phyloP scores from a whole-genome alignment of 2,888 invertebrate species.

The Salpingus planirostris region DNA sequence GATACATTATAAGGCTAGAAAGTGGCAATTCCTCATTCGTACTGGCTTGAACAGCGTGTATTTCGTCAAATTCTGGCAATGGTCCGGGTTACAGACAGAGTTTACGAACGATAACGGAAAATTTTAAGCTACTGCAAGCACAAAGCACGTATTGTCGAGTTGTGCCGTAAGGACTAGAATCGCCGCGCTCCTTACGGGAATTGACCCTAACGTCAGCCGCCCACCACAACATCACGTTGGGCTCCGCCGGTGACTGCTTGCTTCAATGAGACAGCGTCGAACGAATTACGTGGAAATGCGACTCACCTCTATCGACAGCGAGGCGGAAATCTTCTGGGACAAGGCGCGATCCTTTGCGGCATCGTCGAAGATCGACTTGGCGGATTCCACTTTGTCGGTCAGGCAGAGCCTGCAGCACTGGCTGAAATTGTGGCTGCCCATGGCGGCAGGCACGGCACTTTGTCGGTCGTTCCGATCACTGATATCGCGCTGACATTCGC shows the following conservation, averaged over 20 bases:
- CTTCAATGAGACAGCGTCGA: slow-evolving; percentile 9
- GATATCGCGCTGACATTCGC: too few relatives aligned
- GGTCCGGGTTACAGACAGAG: too few relatives aligned
- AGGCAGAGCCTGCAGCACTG: slow-evolving; percentile 39
- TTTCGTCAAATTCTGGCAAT: too few relatives aligned
- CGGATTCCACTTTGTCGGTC: slow-evolving; percentile 31
- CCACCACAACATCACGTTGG: too few relatives aligned
- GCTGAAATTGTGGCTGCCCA: slow-evolving; percentile 32
- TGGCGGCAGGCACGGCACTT: too few relatives aligned
- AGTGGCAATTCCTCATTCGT: too few relatives aligned
- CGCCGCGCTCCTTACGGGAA: slow-evolving; percentile 46
- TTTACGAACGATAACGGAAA: too few relatives aligned
- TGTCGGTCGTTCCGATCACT: too few relatives aligned
- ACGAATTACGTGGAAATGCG: slow-evolving; percentile 13
- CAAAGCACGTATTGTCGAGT: too few relatives aligned
- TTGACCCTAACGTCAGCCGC: slow-evolving; percentile 46
- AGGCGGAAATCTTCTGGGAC: slow-evolving; percentile 55
- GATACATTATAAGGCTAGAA: too few relatives aligned
- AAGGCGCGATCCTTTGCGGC: slow-evolving; percentile 37
- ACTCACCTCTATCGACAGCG: slow-evolving; percentile 59
- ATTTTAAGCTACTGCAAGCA: too few relatives aligned
- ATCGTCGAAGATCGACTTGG: slow-evolving; percentile 35
- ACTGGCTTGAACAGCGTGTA: too few relatives aligned
- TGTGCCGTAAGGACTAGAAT: slow-evolving; percentile 55
- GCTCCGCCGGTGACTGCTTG: slow-evolving; percentile 23